Evolutionary conservation across 2,113 vertebrate species (phyloP), one percentile per base, ranked within the genome.

Genomic region (Chinchilla lanigera): DNA sequence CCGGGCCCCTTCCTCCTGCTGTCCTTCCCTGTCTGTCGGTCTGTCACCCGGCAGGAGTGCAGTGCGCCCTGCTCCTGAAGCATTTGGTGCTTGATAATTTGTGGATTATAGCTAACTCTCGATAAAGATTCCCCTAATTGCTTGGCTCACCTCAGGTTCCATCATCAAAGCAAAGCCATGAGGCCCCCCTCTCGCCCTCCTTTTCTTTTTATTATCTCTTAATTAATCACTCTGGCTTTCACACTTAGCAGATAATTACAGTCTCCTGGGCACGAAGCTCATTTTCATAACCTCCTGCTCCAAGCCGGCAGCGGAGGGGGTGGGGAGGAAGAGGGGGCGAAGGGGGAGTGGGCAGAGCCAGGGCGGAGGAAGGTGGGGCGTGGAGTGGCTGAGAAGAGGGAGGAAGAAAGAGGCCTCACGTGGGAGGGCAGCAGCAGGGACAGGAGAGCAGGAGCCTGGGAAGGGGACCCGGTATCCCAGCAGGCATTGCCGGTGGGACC

Each of bases 181-280:
- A 98, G 98, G 94, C 98, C 98, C 98, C 98, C 98, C 98, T 98
- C 98, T 91, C 97, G 97, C 97, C 98, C 98, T 98, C 98, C 98
- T 98, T 98, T 98, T 97, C 98, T 99, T 98, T 99, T 99, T 98
- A 99, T 99, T 99, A 98, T 99, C 99, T 99, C 99, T 99, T 99
- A 99, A 99, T 99, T 99, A 99, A 99, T 99, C 99, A 98, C 98
- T 98, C 98, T 92, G 98, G 99, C 98, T 98, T 98, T 98, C 99
- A 97, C 98, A 98, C 98, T 98, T 98, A 98, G 98, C 98, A 97
- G 98, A 98, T 98, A 99, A 99, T 99, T 99, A 98, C 98, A 98
- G 98, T 99, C 99, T 98, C 99, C 98, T 97, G 98, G 98, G 98
- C 98, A 98, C 81, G 11, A 73, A 69, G 98, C 98, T 98, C 98